A percentile compares a stretch with the other conserved stretches of the same genome.
phyloP scores from a whole-genome alignment of 2,888 invertebrate genomes.

The Bombyx huttoni region DNA sequence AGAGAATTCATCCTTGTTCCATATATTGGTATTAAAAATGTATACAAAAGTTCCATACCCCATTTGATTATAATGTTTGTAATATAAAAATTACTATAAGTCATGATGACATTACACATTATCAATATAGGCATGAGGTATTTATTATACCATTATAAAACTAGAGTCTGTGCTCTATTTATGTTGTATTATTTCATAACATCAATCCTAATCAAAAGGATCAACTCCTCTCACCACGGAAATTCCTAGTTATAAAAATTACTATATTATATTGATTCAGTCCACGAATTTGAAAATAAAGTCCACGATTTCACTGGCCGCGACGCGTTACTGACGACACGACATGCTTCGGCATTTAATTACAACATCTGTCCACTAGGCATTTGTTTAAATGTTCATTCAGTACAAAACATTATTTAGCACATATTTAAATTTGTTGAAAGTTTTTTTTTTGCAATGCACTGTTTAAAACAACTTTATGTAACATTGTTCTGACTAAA shows the following conservation, averaged over 20 bases:
- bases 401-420: conserved; percentile 65
- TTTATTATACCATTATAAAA: conserved; percentile 4
- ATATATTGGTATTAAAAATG: conserved; percentile 53
- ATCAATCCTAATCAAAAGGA: conserved; percentile 44
- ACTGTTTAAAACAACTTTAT: conserved; percentile 68
- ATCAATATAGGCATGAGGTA: conserved; percentile 15
- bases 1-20: conserved; percentile 55
- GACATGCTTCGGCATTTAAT: conserved; percentile 40
- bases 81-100: conserved; percentile 52
- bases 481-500: conserved; percentile 59
- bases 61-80: conserved; percentile 55
- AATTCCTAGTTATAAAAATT: conserved; percentile 68
- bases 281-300: conserved; percentile 70
- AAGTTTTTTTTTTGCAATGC: conserved; percentile 66
- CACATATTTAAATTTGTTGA: conserved; percentile 67
- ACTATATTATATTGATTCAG: conserved; percentile 62
- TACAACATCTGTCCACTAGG: conserved; percentile 66
- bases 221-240: conserved; percentile 70
- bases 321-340: conserved; percentile 33
- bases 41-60: conserved; percentile 67
- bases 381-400: conserved; percentile 64
- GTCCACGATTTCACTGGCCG: conserved; percentile 62
- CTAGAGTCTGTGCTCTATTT: not conserved
- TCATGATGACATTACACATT: conserved; percentile 19
- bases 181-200: conserved; percentile 15